phyloP scores from a whole-genome alignment of 2,797 vertebrate genomes.

The Emys orbicularis region DNA sequence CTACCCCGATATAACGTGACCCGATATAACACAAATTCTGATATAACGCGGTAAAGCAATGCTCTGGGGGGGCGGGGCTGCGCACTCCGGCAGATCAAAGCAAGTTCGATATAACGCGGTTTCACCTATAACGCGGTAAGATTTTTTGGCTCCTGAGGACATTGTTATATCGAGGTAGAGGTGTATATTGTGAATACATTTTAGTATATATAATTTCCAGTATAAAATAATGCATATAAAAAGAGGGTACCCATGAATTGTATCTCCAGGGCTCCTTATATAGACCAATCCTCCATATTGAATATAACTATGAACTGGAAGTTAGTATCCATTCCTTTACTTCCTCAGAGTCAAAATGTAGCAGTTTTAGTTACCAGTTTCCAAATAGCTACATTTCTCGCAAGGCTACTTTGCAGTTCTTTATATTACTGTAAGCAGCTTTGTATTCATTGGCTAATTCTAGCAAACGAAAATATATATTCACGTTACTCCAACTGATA shows the following conservation, averaged over 20 bases:
- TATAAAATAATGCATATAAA: accelerated
- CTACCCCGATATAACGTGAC: no score
- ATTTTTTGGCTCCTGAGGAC: no score
- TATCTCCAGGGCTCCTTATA: background rate
- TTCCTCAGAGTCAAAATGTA: background rate
- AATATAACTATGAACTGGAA: background rate
- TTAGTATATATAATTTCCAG: accelerated
- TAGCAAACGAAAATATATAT: background rate
- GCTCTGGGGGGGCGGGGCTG: no score
- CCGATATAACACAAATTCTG: no score
- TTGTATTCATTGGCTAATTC: background rate
- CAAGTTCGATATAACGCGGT: no score
- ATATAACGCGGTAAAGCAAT: no score
- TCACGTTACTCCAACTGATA: background rate
- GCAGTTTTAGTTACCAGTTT: background rate
- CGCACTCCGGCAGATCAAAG: no score
- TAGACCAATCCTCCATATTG: background rate
- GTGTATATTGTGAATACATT: background rate
- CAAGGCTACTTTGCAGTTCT: background rate
- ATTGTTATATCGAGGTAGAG: no score
- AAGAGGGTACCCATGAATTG: background rate
- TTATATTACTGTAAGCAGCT: background rate
- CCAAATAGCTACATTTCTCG: background rate
- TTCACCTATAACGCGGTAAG: no score
- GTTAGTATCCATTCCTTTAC: background rate